Conservation (phyloP, 2,888 invertebrate genomes). For the Coenonympha arcania region DNA sequence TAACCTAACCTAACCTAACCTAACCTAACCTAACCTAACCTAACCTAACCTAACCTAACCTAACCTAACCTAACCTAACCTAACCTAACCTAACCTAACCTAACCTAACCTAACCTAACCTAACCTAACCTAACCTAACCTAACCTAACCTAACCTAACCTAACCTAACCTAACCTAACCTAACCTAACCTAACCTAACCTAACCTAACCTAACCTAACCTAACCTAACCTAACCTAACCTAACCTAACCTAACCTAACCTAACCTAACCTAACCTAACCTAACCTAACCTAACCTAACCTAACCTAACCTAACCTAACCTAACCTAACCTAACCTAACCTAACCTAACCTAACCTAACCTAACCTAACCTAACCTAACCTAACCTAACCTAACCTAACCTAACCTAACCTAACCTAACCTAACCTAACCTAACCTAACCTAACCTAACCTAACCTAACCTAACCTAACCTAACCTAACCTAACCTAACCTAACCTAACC, state of each 20-base stretch:
- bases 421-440: background rate
- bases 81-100: conserved; percentile 21
- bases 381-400: background rate
- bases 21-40: conserved; percentile 28
- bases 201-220: conserved; percentile 20
- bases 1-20: no score
- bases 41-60: conserved; percentile 29
- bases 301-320: background rate
- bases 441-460: background rate
- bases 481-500: background rate
- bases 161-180: conserved; percentile 21
- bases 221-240: conserved; percentile 29
- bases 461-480: background rate
- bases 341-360: background rate
- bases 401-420: background rate
- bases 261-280: conserved; percentile 26
- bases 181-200: conserved; percentile 23
- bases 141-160: conserved; percentile 24
- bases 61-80: conserved; percentile 26
- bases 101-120: conserved; percentile 23
- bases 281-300: conserved; percentile 8
- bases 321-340: background rate
- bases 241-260: conserved; percentile 30
- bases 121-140: conserved; percentile 25
- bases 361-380: background rate